Percentiles rank a stretch among this genome's conserved stretches.
phyloP scores from a whole-genome alignment of 2,888 invertebrate genomes.

The Schrankia costaestrigalis region DNA sequence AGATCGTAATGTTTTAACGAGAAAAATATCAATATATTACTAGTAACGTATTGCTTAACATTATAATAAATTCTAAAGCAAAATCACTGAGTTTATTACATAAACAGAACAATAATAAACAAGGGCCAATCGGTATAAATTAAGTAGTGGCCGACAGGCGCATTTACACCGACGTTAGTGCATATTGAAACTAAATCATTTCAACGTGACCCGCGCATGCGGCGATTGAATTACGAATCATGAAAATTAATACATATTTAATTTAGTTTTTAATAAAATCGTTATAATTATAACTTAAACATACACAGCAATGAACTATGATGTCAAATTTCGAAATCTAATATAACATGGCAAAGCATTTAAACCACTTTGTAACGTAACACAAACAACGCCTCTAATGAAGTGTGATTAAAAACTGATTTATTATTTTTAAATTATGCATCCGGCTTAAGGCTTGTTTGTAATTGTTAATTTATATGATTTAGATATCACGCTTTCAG shows the following conservation, averaged over 20 bases:
- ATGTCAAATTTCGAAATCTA: slow-evolving; percentile 9
- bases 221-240: slow-evolving; percentile 20
- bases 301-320: slow-evolving; percentile 9
- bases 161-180: slow-evolving; percentile 59
- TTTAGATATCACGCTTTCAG: slow-evolving; percentile 47
- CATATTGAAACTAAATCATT: slow-evolving; percentile 73
- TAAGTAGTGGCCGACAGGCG: slow-evolving; percentile 52
- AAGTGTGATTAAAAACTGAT: slow-evolving; percentile 68
- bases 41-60: slow-evolving; percentile 33
- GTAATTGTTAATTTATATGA: slow-evolving; percentile 45
- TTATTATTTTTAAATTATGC: slow-evolving; percentile 52
- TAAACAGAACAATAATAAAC: slow-evolving; percentile 59
- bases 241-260: slow-evolving; percentile 26
- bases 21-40: slow-evolving; percentile 41
- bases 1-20: slow-evolving; percentile 20
- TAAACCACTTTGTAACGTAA: slow-evolving; percentile 30
- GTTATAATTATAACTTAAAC: not conserved
- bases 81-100: slow-evolving; percentile 58
- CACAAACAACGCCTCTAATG: slow-evolving; percentile 63
- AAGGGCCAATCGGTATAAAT: slow-evolving; percentile 65
- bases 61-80: slow-evolving; percentile 60
- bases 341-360: slow-evolving; percentile 3
- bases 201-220: slow-evolving; percentile 54
- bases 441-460: slow-evolving; percentile 38
- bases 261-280: slow-evolving; percentile 9